phyloP scores from a whole-genome alignment of 2,888 invertebrate genomes.

The Agrenia bidenticulata region DNA sequence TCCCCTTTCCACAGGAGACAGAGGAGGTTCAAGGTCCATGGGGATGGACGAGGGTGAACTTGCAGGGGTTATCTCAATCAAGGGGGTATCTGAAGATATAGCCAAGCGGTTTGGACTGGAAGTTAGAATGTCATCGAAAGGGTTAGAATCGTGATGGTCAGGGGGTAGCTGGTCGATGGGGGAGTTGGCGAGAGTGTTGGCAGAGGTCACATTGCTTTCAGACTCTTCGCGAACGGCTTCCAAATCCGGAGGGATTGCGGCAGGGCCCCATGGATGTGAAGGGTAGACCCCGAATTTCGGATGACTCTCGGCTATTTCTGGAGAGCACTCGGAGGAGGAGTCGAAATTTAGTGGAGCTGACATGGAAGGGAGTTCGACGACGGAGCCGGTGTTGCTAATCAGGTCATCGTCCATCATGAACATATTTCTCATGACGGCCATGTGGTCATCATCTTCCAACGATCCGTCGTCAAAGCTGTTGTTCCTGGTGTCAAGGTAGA shows the following conservation, averaged over 20 bases:
- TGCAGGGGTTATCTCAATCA: constrained; percentile 51
- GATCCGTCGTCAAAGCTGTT: background rate
- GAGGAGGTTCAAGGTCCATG: background rate
- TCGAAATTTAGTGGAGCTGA: background rate
- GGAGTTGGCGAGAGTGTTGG: background rate
- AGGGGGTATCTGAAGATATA: constrained; percentile 16
- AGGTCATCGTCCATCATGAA: constrained; percentile 31
- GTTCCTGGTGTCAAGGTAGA: background rate
- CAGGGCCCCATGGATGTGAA: constrained; percentile 8
- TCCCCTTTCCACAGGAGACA: background rate
- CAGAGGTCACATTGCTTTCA: constrained; percentile 27
- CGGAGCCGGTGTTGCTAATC: background rate
- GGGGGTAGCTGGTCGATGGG: no score
- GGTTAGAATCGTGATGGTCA: no score
- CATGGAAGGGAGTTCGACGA: background rate
- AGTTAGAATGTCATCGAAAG: no score
- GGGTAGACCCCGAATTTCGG: background rate
- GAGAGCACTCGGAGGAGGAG: background rate
- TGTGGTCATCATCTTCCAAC: background rate
- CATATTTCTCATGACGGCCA: constrained; percentile 1
- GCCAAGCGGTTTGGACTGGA: no score
- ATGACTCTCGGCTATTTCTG: no score
- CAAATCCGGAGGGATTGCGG: constrained; percentile 5
- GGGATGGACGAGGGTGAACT: constrained; percentile 20
- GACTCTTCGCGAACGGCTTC: constrained; percentile 44